Evolutionary conservation across 1,140 invertebrate genomes (phyloP).

Genomic region (Lutraria rhynchaena): DNA sequence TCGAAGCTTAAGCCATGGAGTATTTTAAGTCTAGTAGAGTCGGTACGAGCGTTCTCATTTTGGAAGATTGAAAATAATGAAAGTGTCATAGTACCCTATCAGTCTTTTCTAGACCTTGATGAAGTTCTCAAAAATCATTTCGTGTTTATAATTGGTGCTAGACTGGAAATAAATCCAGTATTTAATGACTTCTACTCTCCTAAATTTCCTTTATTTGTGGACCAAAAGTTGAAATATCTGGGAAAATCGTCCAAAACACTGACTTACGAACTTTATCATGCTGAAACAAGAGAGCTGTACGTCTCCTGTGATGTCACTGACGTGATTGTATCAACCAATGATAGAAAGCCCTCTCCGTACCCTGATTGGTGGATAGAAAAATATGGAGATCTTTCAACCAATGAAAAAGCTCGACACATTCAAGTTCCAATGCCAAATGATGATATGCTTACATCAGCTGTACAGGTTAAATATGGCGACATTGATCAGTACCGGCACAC

Average conservation of each 20-base stretch:
- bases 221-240: slow-evolving; percentile 1
- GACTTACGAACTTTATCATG: slow-evolving; percentile 6
- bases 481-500: slow-evolving; percentile 33
- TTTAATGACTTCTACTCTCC: slow-evolving; percentile 8
- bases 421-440: background rate
- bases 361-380: slow-evolving; percentile 35
- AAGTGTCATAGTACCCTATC: too few relatives aligned
- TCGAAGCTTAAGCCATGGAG: slow-evolving; percentile 23
- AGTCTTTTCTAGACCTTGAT: slow-evolving; percentile 13
- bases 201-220: slow-evolving; percentile 19
- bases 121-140: background rate
- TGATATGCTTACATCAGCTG: background rate
- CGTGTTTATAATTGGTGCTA: slow-evolving; percentile 3
- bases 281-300: background rate
- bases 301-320: slow-evolving; percentile 40
- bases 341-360: slow-evolving; percentile 10
- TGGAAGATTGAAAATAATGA: background rate
- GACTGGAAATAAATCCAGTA: background rate
- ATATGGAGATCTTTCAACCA: background rate
- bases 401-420: background rate
- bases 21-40: slow-evolving; percentile 10
- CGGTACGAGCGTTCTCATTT: slow-evolving; percentile 16
- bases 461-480: slow-evolving; percentile 12
- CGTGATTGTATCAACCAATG: slow-evolving; percentile 1
- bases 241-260: slow-evolving; percentile 5